A percentile compares a stretch with the other conserved stretches of the same genome.
phyloP scores from a whole-genome alignment of 2,797 vertebrate species.

The Enoplosus armatus region DNA sequence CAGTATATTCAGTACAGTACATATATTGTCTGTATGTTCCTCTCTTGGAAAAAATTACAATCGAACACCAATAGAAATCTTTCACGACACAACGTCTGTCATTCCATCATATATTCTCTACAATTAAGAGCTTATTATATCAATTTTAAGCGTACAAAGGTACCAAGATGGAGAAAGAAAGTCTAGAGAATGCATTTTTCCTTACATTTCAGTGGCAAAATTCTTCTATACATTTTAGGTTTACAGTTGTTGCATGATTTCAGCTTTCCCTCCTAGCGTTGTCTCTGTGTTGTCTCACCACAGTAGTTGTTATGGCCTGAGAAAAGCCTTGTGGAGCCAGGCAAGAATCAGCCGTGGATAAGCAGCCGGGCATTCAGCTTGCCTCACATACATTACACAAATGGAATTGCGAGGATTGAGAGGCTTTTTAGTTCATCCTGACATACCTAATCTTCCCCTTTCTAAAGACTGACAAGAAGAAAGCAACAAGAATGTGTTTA shows the following conservation, averaged over 20 bases:
- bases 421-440: conserved; percentile 24
- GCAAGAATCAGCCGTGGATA: not conserved
- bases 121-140: not conserved
- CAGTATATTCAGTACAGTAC: not conserved
- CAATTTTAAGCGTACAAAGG: not conserved
- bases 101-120: not conserved
- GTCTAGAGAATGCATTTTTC: not conserved
- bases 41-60: not conserved
- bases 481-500: conserved; percentile 25
- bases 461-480: conserved; percentile 23
- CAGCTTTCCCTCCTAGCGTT: not conserved
- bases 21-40: not conserved
- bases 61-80: not conserved
- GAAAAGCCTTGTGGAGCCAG: not conserved
- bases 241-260: not conserved
- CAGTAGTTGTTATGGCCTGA: conserved; percentile 12
- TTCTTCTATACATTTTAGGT: not conserved
- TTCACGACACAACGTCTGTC: not conserved
- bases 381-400: conserved; percentile 5
- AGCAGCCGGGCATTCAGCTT: not conserved
- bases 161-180: not conserved
- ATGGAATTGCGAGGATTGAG: not conserved
- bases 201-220: not conserved
- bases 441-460: conserved; percentile 17
- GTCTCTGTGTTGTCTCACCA: conserved; percentile 7